phyloP scores from a whole-genome alignment of 2,888 invertebrate genomes.

The Lepas anatifera region DNA sequence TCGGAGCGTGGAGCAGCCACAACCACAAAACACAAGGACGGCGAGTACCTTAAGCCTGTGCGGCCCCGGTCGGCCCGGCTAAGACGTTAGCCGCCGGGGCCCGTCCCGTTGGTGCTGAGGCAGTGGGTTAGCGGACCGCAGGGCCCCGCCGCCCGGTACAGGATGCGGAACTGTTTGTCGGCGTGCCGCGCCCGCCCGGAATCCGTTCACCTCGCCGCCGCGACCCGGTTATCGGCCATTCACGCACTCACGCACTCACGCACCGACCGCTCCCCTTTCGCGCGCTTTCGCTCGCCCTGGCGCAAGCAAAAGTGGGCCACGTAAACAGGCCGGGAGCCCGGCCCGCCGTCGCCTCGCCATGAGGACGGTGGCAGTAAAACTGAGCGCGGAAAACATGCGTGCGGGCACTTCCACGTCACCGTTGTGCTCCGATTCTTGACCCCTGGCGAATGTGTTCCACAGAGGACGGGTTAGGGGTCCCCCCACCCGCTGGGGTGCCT shows the following conservation, averaged over 20 bases:
- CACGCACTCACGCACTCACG: neutral
- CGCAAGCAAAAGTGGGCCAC: neutral
- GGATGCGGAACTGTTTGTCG: neutral
- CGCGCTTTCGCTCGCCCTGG: neutral
- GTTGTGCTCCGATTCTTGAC: neutral
- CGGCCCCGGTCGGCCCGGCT: too few species aligned
- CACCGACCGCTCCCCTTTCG: constrained; percentile 1
- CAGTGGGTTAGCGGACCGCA: too few species aligned
- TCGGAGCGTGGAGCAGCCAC: too few species aligned
- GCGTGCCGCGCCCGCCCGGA: neutral
- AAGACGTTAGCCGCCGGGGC: too few species aligned
- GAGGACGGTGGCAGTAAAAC: neutral
- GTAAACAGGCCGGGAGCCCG: neutral
- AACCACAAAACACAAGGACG: too few species aligned
- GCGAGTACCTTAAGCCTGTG: too few species aligned
- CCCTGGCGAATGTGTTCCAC: too few species aligned
- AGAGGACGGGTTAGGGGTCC: too few species aligned
- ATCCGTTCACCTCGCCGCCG: neutral
- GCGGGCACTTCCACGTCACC: neutral
- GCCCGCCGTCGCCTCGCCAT: too few species aligned
- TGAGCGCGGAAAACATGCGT: neutral
- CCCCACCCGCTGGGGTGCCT: too few species aligned
- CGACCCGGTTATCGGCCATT: constrained; percentile 10
- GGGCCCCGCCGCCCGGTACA: neutral
- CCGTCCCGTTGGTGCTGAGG: too few species aligned